Base-by-base conservation (phyloP, 2,888 invertebrate genomes). In the Bugulina stolonifera region DNA sequence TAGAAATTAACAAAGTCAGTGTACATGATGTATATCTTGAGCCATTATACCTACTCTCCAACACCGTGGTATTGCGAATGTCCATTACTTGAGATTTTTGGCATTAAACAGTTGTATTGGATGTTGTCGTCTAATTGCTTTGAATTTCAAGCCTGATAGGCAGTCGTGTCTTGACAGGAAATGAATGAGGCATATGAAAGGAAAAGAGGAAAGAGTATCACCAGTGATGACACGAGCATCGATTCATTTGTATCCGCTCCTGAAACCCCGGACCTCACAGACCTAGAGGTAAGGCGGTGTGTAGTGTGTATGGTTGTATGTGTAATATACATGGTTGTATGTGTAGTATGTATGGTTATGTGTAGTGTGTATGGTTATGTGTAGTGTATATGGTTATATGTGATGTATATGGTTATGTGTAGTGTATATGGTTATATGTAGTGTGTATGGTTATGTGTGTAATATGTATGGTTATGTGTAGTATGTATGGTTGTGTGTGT, bases 181-280 rank as follows among this genome's bases (percentile, higher is more conserved):
- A 76, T 81, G 69, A 80, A 80, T 69, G 76, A 80, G 0, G 81
- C 1, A 79, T 80, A 0, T 78, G 80, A 71, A 75, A 79, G 1
- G 77, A 77, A 69, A 76, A 78, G 64, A 77, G 78, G 35, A 72
- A 18, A 27, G 1, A 72, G 70, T 23, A 72, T 71, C 57, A 74
- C 79, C 54, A 80, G 80, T 72, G 78, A 77, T 14, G 79, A 79
- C 1, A 81, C 81, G 1, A 81, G 81, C 72, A 78, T 79, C 64
- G 97, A 97, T 83, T 95, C 95, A 75, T 98, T 96, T 86, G 93
- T 94, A 71, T 97, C 96, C 0, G 97, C 97, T 0, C 91, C 94
- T 80, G 97, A 96, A 83, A 64, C 64, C 27, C 64, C 64, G 2
- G 64, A 64, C n/a, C 69, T 57, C 32, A 27, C 71, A n/a, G 74